Conservation (phyloP, 2,888 invertebrate species). For the Apodemia hepburni region DNA sequence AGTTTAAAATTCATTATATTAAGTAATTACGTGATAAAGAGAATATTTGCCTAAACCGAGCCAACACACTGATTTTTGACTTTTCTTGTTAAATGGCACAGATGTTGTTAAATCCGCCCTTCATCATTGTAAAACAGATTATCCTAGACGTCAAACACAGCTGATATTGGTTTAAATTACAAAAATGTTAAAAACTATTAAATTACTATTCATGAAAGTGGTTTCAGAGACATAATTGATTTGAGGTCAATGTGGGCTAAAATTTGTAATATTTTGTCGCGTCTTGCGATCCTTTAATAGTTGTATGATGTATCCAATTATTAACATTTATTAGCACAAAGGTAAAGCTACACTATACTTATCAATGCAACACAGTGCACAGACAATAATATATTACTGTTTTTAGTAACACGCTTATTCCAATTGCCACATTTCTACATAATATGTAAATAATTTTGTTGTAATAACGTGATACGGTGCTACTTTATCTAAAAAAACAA, state of each 20-base stretch:
- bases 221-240: too few relatives aligned
- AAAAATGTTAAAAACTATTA: neutral
- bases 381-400: too few relatives aligned
- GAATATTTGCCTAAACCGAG: slow-evolving; percentile 47
- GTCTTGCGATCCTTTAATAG: too few relatives aligned
- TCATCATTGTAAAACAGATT: slow-evolving; percentile 20
- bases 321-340: neutral
- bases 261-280: neutral
- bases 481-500: too few relatives aligned
- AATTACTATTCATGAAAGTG: too few relatives aligned
- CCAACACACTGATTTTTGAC: slow-evolving; percentile 63
- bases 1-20: slow-evolving; percentile 43
- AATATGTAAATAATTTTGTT: neutral
- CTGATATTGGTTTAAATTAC: slow-evolving; percentile 26
- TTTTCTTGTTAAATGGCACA: slow-evolving; percentile 51
- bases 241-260: neutral
- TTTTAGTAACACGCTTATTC: too few relatives aligned
- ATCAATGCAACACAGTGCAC: neutral
- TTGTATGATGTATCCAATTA: neutral
- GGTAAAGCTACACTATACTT: neutral
- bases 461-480: too few relatives aligned
- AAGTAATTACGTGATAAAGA: slow-evolving; percentile 40
- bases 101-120: slow-evolving; percentile 31
- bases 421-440: neutral
- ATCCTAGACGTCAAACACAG: slow-evolving; percentile 32